Evolutionary conservation across 2,888 invertebrate genomes (phyloP), one percentile per base, ranked within the genome.

Genomic region (Ectemnius continuus): DNA sequence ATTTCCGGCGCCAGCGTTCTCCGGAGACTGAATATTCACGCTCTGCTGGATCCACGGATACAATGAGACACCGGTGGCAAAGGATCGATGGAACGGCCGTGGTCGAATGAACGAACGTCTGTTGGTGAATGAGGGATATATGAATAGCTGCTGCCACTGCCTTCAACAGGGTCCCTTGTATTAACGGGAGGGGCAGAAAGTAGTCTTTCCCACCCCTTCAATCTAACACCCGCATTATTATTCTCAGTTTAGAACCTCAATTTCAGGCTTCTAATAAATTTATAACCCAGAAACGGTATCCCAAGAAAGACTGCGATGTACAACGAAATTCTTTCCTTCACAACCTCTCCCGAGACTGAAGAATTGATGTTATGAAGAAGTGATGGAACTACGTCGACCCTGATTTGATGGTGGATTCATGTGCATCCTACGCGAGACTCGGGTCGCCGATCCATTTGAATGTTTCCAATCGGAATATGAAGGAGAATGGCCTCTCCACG

Each of bases 11-110:
- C 45, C 61, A 68, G 60, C 36, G 36, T 36, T 36, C 69, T 56
- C 64, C 59, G 64, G 73, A 73, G 69, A 70, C 64, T 70, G 73
- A 69, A 73, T 73, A 70, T 70, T 73, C 69, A 73, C 69, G 70
- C 73, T 60, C 57, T 57, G 47, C 45, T 60, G 70, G 46, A 56
- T 45, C 16, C 70, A 23, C 18, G 60, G 69, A 69, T 61, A 59
- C 61, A 65, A 69, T 73, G 70, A 69, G 61, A 61, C 46, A 18
- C 20, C 61, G 46, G 13, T 16, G 46, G 20, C n/a, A 8, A 36
- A 36, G 36, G 36, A 36, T 36, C 36, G 36, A 36, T 36, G 36
- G 2, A 36, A 36, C 36, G 36, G 6, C 11, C 36, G 36, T 36
- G 36, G 36, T 36, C 36, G 36, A 36, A 36, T 8, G 36, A 36